Percentiles rank a stretch among this genome's conserved stretches.
Conservation (phyloP, 2,113 vertebrate genomes). For the Microcebus tavaratra region DNA sequence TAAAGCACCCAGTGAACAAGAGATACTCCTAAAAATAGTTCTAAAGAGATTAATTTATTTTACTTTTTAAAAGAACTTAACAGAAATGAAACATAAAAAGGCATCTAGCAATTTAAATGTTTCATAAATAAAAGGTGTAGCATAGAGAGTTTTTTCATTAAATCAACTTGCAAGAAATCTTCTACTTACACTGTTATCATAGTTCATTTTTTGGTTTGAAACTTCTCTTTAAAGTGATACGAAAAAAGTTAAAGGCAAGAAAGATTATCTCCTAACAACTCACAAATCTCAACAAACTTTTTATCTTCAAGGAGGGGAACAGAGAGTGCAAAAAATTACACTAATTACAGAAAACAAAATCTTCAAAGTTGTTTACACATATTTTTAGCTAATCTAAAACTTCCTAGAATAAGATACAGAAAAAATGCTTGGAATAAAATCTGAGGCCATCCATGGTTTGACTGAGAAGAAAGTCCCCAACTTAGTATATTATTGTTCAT, state of each 20-base stretch:
- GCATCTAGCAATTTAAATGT: not conserved
- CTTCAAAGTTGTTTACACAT: conserved; percentile 79
- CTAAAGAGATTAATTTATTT: not conserved
- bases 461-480: conserved; percentile 37
- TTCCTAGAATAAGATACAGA: conserved; percentile 77
- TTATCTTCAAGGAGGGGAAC: conserved; percentile 48
- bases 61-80: not conserved
- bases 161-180: not conserved
- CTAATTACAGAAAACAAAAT: conserved; percentile 71
- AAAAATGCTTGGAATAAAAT: conserved; percentile 80
- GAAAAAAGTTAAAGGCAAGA: not conserved
- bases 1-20: not conserved
- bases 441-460: conserved; percentile 58
- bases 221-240: not conserved
- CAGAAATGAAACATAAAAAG: not conserved
- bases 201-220: conserved; percentile 36
- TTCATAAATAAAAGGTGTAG: not conserved
- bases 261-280: conserved; percentile 56
- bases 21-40: not conserved
- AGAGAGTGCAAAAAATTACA: conserved; percentile 72
- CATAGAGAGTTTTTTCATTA: not conserved
- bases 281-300: conserved; percentile 62
- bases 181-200: not conserved
- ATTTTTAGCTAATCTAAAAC: conserved; percentile 79
- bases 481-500: conserved; percentile 26